phyloP scores from a whole-genome alignment of 2,113 vertebrate species.

The Etheostoma cragini region DNA sequence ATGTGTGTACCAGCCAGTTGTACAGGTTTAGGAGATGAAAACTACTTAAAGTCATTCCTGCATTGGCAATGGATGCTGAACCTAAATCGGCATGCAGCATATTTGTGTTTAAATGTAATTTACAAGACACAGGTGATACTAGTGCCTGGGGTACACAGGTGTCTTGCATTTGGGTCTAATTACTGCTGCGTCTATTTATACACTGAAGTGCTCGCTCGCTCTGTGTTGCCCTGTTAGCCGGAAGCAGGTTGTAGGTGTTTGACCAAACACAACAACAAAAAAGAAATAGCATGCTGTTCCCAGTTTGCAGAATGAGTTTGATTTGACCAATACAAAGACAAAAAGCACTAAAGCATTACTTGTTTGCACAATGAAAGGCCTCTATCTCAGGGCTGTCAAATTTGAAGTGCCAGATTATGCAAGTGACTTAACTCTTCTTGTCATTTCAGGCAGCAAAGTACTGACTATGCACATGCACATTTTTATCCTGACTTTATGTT shows the following conservation, averaged over 20 bases:
- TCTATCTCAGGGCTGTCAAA: background rate
- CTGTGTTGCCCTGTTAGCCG: background rate
- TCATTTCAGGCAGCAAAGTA: slow-evolving; percentile 5
- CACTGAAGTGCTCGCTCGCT: background rate
- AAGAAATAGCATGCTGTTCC: background rate
- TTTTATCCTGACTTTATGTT: too few species aligned
- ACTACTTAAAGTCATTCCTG: background rate
- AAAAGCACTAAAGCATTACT: background rate
- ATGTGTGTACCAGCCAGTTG: background rate
- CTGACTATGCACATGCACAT: background rate
- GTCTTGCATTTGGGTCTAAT: background rate
- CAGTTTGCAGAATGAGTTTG: background rate
- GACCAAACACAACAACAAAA: background rate
- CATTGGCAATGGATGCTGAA: background rate
- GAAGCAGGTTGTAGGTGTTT: background rate
- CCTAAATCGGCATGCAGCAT: background rate
- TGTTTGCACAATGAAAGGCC: background rate
- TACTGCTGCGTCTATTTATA: background rate
- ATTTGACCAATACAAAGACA: background rate
- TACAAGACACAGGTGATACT: background rate
- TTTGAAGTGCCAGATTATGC: slow-evolving; percentile 14
- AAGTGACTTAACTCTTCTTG: slow-evolving; percentile 3
- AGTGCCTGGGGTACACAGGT: background rate
- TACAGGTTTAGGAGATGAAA: background rate
- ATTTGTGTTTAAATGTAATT: background rate